Conservation (phyloP, 2,113 vertebrate species). For the Glareola pratincola region DNA sequence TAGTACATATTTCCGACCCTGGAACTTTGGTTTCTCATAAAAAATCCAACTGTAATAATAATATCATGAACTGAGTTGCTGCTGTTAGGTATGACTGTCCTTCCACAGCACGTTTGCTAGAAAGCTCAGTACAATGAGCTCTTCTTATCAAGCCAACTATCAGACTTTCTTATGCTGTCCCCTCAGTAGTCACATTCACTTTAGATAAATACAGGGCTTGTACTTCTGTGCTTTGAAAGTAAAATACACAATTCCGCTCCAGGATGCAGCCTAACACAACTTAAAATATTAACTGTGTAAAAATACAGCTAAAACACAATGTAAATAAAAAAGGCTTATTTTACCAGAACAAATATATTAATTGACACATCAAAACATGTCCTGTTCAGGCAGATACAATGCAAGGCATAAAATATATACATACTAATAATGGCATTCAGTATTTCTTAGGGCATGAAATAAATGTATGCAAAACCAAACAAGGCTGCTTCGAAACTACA, state of each 20-base stretch:
- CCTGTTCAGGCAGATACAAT: not conserved
- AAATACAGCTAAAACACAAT: not conserved
- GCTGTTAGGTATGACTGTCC: not conserved
- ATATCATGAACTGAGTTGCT: not conserved
- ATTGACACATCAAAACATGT: not conserved
- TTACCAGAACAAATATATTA: not conserved
- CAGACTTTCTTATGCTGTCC: not conserved
- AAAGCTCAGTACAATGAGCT: not conserved
- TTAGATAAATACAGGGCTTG: not conserved
- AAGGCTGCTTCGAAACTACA: not conserved
- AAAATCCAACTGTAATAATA: slow-evolving; percentile 81
- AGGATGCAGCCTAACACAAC: not conserved
- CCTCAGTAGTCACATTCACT: not conserved
- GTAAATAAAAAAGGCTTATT: not conserved
- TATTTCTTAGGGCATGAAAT: not conserved
- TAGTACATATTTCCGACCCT: slow-evolving; percentile 77
- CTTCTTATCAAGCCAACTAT: not conserved
- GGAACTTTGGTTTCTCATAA: slow-evolving; percentile 81
- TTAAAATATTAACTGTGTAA: not conserved
- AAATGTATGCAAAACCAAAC: not conserved
- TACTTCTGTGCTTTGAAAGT: not conserved
- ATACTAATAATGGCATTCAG: not conserved
- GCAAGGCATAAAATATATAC: not conserved
- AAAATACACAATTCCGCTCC: not conserved
- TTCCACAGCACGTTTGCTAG: not conserved